Evolutionary conservation across 2,888 invertebrate genomes (phyloP), one percentile per base, ranked within the genome.

Genomic region (Lucinisca nassula): DNA sequence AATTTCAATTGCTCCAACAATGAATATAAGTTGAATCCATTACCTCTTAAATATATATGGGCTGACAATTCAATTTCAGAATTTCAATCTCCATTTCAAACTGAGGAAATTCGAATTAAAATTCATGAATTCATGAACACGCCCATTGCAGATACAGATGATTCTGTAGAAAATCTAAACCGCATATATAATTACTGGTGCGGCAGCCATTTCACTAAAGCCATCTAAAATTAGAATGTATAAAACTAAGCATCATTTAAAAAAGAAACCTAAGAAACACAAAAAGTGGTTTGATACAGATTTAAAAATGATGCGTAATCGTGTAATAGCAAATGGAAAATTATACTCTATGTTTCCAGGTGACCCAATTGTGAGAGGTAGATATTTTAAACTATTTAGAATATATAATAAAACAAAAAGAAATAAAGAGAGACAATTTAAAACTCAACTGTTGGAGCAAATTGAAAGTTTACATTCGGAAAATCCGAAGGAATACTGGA

Each of bases 11-110:
- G 49, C 72, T 72, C 45, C 55, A 37, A 38, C 12, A 27, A 73
- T 73, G 73, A 17, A 30, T 27, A n/a, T 61, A 0, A n/a, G n/a
- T 35, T 55, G 24, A 30, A 51, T 17, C 75, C 32, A 14, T 49
- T 38, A 35, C 37, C 61, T 38, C 35, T 38, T 21, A 61, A 78
- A 55, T 78, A 58, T 37, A 24, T 32, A 58, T 61, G 61, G 77
- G 40, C 55, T 58, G 40, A 61, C 4, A 37, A 58, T 12, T 78
- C 40, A 8, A 21, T 51, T 4, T 4, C 55, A 55, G n/a, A 55
- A 55, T 55, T 55, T 32, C 75, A n/a, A 17, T 32, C 37, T 17
- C 8, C 61, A 38, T 24, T 38, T 32, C 35, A 78, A 35, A 58
- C 58, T 61, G 30, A n/a, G 49, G n/a, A n/a, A 55, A n/a, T 55